phyloP scores from a whole-genome alignment of 2,888 invertebrate species.

The Fissipunctia ypsillon region DNA sequence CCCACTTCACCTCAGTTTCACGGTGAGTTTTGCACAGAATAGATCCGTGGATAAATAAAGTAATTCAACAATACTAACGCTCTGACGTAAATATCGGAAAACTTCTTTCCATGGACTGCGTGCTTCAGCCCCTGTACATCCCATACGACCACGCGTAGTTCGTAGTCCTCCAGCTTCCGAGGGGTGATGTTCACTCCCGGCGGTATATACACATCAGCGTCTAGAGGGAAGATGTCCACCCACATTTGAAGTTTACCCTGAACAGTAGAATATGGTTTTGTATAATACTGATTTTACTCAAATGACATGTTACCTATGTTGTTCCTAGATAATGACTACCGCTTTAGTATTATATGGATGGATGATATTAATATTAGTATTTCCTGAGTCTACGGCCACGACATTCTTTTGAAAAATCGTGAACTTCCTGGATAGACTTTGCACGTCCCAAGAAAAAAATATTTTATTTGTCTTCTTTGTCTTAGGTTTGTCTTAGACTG shows the following conservation, averaged over 20 bases:
- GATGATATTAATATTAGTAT: neutral
- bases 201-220: slow-evolving; percentile 91
- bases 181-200: slow-evolving; percentile 94
- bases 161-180: slow-evolving; percentile 92
- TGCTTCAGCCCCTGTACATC: slow-evolving; percentile 90
- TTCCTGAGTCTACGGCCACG: neutral
- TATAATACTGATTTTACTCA: neutral
- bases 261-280: neutral
- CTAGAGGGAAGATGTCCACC: slow-evolving; percentile 95
- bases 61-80: slow-evolving; percentile 88
- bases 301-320: neutral
- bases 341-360: neutral
- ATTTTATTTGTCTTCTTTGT: neutral
- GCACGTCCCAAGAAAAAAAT: neutral
- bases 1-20: too few species aligned
- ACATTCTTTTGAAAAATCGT: neutral
- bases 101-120: slow-evolving; percentile 93
- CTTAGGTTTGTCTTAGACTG: neutral
- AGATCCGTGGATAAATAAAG: neutral
- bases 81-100: slow-evolving; percentile 94
- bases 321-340: neutral
- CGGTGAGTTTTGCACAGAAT: neutral
- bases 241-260: slow-evolving; percentile 97
- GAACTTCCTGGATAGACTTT: neutral
- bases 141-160: slow-evolving; percentile 93